Percentiles rank a stretch among this genome's conserved stretches.
Conservation (phyloP, 2,888 invertebrate genomes). For the Spialia ferax region DNA sequence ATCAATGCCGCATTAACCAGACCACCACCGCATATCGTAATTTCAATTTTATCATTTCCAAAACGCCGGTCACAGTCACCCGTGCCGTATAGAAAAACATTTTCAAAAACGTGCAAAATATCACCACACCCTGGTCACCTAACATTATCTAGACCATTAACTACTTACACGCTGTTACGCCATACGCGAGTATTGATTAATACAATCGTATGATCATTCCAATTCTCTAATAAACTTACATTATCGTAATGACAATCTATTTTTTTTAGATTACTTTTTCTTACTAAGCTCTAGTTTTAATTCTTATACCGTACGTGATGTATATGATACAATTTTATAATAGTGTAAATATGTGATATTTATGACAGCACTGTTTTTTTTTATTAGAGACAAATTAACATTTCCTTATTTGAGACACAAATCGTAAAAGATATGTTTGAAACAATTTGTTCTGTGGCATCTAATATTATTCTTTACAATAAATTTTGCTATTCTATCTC, state of each 20-base stretch:
- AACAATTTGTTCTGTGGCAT: constrained; percentile 51
- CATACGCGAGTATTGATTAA: constrained; percentile 76
- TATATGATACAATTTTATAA: constrained; percentile 82
- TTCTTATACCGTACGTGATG: constrained; percentile 78
- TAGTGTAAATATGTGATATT: constrained; percentile 84
- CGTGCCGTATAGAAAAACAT: constrained; percentile 83
- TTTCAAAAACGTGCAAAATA: constrained; percentile 87
- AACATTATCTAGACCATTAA: constrained; percentile 84
- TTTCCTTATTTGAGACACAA: constrained; percentile 54
- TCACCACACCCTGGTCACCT: constrained; percentile 87
- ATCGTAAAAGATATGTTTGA: constrained; percentile 61
- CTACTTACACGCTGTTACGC: constrained; percentile 75
- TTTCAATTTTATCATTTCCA: constrained; percentile 63
- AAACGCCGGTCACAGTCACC: constrained; percentile 71
- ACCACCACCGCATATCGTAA: constrained; percentile 69
- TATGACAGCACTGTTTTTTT: constrained; percentile 68
- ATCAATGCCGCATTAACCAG: constrained; percentile 65
- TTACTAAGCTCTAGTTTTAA: constrained; percentile 86
- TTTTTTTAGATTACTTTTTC: constrained; percentile 73
- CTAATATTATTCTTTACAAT: constrained; percentile 29
- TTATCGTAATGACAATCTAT: constrained; percentile 71
- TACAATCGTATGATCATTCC: constrained; percentile 77
- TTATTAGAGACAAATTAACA: constrained; percentile 65
- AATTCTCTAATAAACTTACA: constrained; percentile 77
- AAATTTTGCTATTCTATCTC: constrained; percentile 34